Evolutionary conservation across 2,888 invertebrate species (phyloP).

Genomic region (Eupithecia centaureata): DNA sequence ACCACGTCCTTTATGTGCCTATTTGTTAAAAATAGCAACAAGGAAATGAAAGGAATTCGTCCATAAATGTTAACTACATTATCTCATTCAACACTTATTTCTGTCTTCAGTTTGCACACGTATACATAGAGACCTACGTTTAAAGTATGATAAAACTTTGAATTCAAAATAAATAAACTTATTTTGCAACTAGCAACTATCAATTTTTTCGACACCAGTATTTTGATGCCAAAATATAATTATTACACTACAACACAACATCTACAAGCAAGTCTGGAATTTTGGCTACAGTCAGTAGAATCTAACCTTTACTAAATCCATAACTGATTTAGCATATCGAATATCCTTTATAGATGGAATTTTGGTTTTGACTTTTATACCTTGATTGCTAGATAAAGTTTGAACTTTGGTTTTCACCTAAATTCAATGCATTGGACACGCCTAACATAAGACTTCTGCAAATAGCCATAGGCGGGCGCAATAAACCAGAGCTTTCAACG

Average conservation of each 20-base stretch:
- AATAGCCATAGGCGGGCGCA: neutral
- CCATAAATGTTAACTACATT: neutral
- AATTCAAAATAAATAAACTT: too few species aligned
- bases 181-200: too few species aligned
- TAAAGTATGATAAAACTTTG: too few species aligned
- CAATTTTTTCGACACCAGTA: neutral
- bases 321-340: slow-evolving; percentile 10
- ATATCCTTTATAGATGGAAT: neutral
- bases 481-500: neutral
- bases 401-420: neutral
- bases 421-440: neutral
- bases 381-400: neutral
- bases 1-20: neutral
- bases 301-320: slow-evolving; percentile 6
- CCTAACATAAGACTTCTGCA: neutral
- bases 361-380: neutral
- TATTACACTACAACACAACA: too few species aligned
- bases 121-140: too few species aligned
- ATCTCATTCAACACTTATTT: too few species aligned
- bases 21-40: neutral
- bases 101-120: too few species aligned
- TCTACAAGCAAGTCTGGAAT: neutral
- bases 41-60: neutral
- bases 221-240: neutral
- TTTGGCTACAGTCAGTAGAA: neutral